These are phyloP conservation scores for Stenchaetothrips biformis DNA, from an alignment of 2,888 invertebrate species.

Conservation along the genomic window DNA sequence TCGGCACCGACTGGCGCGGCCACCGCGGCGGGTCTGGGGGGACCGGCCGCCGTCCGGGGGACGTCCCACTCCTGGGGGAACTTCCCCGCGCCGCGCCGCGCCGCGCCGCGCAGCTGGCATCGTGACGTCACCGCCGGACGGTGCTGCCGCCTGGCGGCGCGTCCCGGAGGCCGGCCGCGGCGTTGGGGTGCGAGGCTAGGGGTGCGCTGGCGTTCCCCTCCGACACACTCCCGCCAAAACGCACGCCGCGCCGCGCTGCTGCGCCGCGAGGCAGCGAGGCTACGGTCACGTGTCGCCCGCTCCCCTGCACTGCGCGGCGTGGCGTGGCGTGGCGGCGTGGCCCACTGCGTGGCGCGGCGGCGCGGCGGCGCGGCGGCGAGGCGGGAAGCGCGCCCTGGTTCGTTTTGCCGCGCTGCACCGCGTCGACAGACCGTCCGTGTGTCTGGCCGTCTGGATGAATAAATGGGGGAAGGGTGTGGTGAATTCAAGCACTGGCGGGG, in stretches of 20 bases:
- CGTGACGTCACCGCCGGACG: not conserved
- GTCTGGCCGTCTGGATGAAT: not conserved
- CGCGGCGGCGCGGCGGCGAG: not conserved
- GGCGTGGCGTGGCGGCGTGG: too few species aligned
- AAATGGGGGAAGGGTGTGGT: constrained; percentile 9
- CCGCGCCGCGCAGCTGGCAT: not conserved
- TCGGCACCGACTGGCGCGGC: not conserved
- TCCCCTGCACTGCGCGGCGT: not conserved
- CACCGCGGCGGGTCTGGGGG: not conserved
- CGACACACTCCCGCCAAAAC: constrained; percentile 15
- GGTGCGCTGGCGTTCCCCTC: constrained; percentile 9
- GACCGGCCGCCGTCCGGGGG: not conserved
- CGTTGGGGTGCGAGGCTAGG: not conserved
- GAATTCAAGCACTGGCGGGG: constrained; percentile 13
- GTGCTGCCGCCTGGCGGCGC: not conserved
- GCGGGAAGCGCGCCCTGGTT: not conserved
- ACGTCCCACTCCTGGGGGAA: not conserved
- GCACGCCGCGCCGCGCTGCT: not conserved
- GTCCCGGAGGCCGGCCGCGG: not conserved
- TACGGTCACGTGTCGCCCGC: not conserved
- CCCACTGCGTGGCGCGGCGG: too few species aligned
- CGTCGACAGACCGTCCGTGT: not conserved
- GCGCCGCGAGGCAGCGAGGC: not conserved
- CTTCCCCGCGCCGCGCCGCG: not conserved
- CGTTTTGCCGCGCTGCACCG: not conserved